Evolutionary conservation across 92 coral and sea anemone species (phyloP).

Genomic region (Meandrina meandrites): DNA sequence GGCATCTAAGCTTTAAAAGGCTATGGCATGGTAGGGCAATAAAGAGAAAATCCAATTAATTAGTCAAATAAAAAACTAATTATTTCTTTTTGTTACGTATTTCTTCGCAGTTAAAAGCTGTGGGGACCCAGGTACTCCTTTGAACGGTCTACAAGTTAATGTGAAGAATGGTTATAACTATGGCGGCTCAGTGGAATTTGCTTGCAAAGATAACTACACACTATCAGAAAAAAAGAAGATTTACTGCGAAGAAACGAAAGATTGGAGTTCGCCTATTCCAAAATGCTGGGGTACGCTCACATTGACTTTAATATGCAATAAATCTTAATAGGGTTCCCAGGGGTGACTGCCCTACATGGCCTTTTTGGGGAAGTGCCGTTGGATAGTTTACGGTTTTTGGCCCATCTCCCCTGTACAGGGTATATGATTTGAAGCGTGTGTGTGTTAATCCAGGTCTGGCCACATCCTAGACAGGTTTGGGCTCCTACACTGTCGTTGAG

Average conservation of each 20-base stretch:
- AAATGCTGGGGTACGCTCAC: conserved; percentile 41
- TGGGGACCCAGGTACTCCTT: conserved; percentile 48
- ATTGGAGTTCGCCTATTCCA: conserved; percentile 43
- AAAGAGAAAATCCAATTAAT: too few relatives aligned
- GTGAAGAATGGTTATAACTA: conserved; percentile 21
- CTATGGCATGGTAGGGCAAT: too few relatives aligned
- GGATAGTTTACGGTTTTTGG: background rate
- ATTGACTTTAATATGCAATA: background rate
- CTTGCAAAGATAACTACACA: conserved; percentile 32
- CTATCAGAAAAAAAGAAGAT: conserved; percentile 16
- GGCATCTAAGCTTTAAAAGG: too few relatives aligned
- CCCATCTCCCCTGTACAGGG: too few relatives aligned
- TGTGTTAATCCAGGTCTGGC: too few relatives aligned
- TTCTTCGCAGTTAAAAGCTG: conserved; percentile 27
- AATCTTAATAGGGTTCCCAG: too few relatives aligned
- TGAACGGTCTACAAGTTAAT: conserved; percentile 7
- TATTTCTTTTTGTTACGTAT: background rate
- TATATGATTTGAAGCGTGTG: too few relatives aligned
- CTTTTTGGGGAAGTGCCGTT: too few relatives aligned
- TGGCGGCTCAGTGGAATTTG: conserved; percentile 24
- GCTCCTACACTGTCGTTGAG: too few relatives aligned
- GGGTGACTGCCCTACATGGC: too few relatives aligned
- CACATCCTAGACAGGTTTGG: too few relatives aligned
- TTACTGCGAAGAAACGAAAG: conserved; percentile 28
- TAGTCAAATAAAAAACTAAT: too few relatives aligned